These are phyloP conservation scores for Ophthalmolycus amberensis DNA, from an alignment of 2,113 vertebrate genomes.

Conservation along the genomic window DNA sequence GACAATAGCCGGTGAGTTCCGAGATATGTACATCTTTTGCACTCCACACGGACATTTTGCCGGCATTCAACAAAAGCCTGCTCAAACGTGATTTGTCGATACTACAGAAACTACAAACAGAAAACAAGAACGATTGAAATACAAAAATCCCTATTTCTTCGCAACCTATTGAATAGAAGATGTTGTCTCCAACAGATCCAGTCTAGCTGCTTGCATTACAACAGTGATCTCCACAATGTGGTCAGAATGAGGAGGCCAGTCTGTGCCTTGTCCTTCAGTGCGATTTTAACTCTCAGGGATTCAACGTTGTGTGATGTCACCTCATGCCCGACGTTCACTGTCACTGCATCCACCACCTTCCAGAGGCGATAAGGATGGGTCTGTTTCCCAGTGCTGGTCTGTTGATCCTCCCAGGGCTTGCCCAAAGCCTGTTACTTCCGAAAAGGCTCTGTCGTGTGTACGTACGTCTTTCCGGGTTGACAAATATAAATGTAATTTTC, in stretches of 20 bases:
- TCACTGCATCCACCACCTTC: conserved; percentile 16
- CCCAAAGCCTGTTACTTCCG: conserved; percentile 17
- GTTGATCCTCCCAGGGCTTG: conserved; percentile 29
- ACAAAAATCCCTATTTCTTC: too few relatives aligned
- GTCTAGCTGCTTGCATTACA: background rate
- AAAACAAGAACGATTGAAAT: too few relatives aligned
- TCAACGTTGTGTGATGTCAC: conserved; percentile 18
- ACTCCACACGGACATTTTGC: too few relatives aligned
- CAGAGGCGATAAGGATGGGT: conserved; percentile 8
- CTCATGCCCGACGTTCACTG: conserved; percentile 22
- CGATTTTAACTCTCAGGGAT: conserved; percentile 28
- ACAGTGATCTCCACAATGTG: background rate
- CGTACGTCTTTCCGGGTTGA: conserved; percentile 5
- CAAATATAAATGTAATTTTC: conserved; percentile 23
- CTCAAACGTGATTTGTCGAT: too few relatives aligned
- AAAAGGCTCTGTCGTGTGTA: conserved; percentile 21
- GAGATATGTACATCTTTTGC: too few relatives aligned
- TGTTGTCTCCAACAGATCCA: too few relatives aligned
- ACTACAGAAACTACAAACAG: too few relatives aligned
- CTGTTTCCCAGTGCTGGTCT: conserved; percentile 24
- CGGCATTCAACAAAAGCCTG: too few relatives aligned
- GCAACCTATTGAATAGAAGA: background rate
- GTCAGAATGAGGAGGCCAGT: conserved; percentile 2
- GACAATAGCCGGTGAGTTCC: too few relatives aligned
- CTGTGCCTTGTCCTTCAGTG: conserved; percentile 23